Base-by-base conservation (phyloP, 2,888 invertebrate genomes). In the Aricia artaxerxes region DNA sequence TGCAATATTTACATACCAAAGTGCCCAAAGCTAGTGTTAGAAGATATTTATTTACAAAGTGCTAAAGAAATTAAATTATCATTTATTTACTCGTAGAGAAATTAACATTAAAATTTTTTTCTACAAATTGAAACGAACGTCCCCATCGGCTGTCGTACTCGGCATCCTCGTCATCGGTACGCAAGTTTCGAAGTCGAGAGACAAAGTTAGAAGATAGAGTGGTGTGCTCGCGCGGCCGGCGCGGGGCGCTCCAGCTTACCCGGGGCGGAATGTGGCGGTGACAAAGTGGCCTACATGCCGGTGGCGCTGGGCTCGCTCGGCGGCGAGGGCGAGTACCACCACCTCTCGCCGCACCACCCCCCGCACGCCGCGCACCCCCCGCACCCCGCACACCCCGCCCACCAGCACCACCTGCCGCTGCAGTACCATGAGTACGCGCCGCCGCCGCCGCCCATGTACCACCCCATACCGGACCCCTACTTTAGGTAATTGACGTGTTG, bases 251-350 rank as follows among this genome's bases (percentile, higher is more conserved):
- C 35, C 35, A 69, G 69, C 35, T 35, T 38, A 16, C 72, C 53
- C 80, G 78, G 82, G 81, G 84, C 82, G 84, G 86, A 83, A 95
- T 95, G 95, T 90, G 91, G 90, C 94, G 95, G 95, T 95, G 95
- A 95, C 95, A 95, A 94, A 87, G 95, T 95, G 95, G 95, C 95
- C 92, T 95, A 95, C 94, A 95, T 95, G 95, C 95, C 93, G 84
- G 95, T 95, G 92, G 95, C 94, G 93, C 94, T 95, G 95, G 95
- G 95, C 95, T 95, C 95, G 94, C 94, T 95, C 93, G 95, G 94
- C 94, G 95, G 95, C 95, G 95, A 95, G 94, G 94, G 95, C 95
- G 95, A 95, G 95, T 94, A 91, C 89, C 86, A 86, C 87, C 92
- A 91, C 87, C 91, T 91, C 89, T 91, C 94, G 91, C 93, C 93